Evolutionary conservation across 2,797 vertebrate species (phyloP).

Genomic region (Jordanella pulchra): DNA sequence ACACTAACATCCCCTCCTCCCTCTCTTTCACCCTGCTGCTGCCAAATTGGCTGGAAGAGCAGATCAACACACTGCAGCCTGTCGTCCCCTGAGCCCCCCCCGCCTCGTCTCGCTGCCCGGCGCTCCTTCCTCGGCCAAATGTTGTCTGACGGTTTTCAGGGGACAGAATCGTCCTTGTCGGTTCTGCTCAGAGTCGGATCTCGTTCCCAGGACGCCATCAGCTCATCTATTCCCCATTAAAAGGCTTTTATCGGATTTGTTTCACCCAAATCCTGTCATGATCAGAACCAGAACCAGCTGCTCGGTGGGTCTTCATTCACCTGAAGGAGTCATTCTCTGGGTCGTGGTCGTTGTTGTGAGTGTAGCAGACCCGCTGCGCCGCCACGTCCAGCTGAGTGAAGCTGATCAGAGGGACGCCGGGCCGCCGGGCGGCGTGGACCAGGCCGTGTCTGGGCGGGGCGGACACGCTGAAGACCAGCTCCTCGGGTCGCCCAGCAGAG

Average conservation of each 20-base stretch:
- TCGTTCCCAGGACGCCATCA: no score
- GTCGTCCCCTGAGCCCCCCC: constrained; percentile 35
- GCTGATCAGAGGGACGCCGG: constrained; percentile 80
- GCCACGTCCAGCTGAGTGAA: constrained; percentile 91
- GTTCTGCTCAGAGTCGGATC: neutral
- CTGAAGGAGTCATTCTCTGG: constrained; percentile 81
- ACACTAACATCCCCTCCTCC: neutral
- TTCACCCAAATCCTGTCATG: neutral
- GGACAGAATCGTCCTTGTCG: constrained; percentile 24
- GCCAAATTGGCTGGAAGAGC: constrained; percentile 63
- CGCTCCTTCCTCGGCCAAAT: constrained; percentile 43
- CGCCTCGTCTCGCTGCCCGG: constrained; percentile 30
- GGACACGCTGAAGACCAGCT: constrained; percentile 87
- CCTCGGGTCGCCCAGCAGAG: constrained; percentile 85
- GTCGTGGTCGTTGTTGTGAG: constrained; percentile 85
- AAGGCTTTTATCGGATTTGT: neutral
- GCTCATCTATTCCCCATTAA: neutral
- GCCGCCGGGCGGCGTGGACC: constrained; percentile 86
- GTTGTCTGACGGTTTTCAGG: constrained; percentile 16
- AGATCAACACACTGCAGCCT: constrained; percentile 53
- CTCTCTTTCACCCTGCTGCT: neutral
- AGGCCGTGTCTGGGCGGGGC: constrained; percentile 87
- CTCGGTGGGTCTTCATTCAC: constrained; percentile 58
- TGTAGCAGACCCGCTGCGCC: constrained; percentile 84
- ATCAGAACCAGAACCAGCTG: neutral